phyloP scores from a whole-genome alignment of 2,797 vertebrate species.

The Mormyrops attenuatus region DNA sequence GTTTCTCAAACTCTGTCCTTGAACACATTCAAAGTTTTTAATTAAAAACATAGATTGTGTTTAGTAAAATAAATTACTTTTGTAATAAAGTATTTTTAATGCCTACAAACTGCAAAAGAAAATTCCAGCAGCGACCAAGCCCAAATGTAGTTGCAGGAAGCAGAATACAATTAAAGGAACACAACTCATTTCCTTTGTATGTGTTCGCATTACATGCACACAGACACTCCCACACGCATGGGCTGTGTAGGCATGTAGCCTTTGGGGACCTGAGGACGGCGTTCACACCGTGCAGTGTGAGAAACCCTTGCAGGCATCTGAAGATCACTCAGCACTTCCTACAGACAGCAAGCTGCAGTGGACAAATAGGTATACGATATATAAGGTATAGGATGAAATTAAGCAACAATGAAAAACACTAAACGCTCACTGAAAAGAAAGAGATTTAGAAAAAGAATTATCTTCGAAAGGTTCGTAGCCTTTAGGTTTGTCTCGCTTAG shows the following conservation, averaged over 20 bases:
- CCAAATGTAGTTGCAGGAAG: not conserved
- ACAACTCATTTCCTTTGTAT: constrained; percentile 1
- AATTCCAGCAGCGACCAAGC: not conserved
- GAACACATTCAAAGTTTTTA: not conserved
- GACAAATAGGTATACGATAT: not conserved
- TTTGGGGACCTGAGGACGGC: not conserved
- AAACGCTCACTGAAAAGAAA: not conserved
- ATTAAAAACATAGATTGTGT: not conserved
- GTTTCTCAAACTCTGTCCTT: not conserved
- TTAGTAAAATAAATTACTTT: not conserved
- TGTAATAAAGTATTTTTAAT: not conserved
- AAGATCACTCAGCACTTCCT: not conserved
- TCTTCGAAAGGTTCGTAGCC: not conserved
- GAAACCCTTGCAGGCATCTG: not conserved
- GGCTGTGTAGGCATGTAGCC: not conserved
- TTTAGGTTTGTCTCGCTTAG: not conserved
- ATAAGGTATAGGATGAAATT: not conserved
- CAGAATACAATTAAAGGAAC: constrained; percentile 11
- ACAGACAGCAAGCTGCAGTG: not conserved
- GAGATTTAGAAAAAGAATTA: not conserved
- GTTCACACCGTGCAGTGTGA: not conserved
- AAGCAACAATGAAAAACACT: not conserved
- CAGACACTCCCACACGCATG: not conserved
- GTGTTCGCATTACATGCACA: not conserved
- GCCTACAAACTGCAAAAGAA: not conserved